Conservation (phyloP, 2,113 vertebrate species). For the Platysternon megacephalum region DNA sequence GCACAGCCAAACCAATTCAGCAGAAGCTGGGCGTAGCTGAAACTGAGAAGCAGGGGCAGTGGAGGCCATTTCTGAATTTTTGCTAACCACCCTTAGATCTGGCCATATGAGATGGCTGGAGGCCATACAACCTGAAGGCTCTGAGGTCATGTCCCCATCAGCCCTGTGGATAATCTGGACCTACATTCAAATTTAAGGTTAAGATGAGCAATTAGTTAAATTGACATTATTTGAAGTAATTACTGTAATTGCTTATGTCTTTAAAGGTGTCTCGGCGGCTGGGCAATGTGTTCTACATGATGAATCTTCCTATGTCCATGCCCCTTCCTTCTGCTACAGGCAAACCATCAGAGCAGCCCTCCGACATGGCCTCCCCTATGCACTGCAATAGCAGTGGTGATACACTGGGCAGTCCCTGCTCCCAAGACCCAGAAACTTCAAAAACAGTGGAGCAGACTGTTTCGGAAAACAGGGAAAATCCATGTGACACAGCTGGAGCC, state of each 20-base stretch:
- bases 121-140: background rate
- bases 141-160: background rate
- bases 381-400: conserved; percentile 85
- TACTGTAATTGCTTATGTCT: conserved; percentile 56
- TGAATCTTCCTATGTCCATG: conserved; percentile 82
- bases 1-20: background rate
- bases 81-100: background rate
- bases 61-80: background rate
- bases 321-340: conserved; percentile 70
- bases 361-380: conserved; percentile 82
- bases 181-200: background rate
- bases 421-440: conserved; percentile 81
- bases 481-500: conserved; percentile 77
- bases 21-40: background rate
- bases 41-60: background rate
- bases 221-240: conserved; percentile 17
- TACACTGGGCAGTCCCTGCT: conserved; percentile 78
- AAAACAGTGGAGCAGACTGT: conserved; percentile 79
- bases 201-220: background rate
- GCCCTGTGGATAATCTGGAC: background rate
- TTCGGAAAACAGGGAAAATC: conserved; percentile 76
- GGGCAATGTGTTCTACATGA: conserved; percentile 86
- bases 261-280: conserved; percentile 88
- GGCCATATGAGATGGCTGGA: background rate
- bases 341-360: conserved; percentile 80